Evolutionary conservation across 2,888 invertebrate genomes (phyloP), one percentile per base, ranked within the genome.

Genomic region (Clistopyga incitator): DNA sequence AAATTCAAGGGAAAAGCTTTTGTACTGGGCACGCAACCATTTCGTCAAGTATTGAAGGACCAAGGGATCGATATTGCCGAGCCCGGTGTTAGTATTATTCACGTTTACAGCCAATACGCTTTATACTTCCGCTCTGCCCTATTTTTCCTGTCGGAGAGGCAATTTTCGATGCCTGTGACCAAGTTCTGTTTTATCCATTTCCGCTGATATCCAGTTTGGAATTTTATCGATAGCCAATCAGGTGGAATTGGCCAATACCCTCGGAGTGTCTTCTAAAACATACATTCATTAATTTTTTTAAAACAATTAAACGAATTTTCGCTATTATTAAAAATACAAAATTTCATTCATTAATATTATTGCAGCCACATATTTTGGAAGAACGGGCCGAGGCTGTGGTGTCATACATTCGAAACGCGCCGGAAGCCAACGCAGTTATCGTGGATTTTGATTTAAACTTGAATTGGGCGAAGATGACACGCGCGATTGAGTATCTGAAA

Each of bases 381-480:
- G 84, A 78, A 52, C 80, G 85, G 18, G 0, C 75, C 4, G 1
- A 6, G 0, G 61, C 34, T 4, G 76, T 87, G 0, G 0, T 87
- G 1, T 65, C 79, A 0, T 4, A 23, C 25, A n/a, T 67, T 23
- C 20, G n/a, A 67, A 47, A 67, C 6, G 67, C 47, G 25, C 82
- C 87, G 0, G 85, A 87, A 0, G 93, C 95, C 0, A 95, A 95
- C 18, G 95, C 95, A 0, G 95, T 95, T n/a, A 93, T 95, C 0
- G 90, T 94, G 23, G 95, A 95, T 88, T 93, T 94, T 59, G 95
- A 95, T 86, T 91, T 94, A 61, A 93, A 93, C 86, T 89, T 94
- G 6, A 95, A 94, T 86, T 92, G 95, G 84, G 90, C 94, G 0
- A 95, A 94, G 89, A 72, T 95, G 56, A 94, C 94, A 86, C 94